Conservation (phyloP, 1,140 invertebrate species). For the Himalopsyche phryganea region DNA sequence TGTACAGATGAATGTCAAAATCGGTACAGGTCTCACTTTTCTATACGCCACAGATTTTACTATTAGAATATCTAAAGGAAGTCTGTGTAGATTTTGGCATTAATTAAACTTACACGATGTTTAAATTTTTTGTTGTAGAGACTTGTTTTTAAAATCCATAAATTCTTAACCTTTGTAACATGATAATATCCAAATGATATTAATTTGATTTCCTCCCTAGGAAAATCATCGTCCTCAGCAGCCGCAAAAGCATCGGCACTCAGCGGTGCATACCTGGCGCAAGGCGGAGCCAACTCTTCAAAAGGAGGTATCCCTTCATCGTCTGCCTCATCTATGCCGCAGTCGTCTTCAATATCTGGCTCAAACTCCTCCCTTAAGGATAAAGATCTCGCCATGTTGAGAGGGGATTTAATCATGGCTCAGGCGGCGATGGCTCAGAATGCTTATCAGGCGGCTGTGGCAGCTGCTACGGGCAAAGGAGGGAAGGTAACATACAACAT, state of each 20-base stretch:
- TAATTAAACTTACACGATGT: no score
- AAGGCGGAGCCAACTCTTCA: conserved; percentile 5
- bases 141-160: no score
- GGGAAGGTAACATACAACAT: conserved; percentile 9
- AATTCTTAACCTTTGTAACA: no score
- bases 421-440: conserved; percentile 46
- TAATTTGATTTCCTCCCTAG: conserved; percentile 35
- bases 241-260: conserved; percentile 30
- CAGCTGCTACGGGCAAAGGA: conserved; percentile 25
- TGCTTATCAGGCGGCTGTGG: conserved; percentile 47
- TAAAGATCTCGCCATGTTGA: conserved; percentile 42
- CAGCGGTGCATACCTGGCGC: conserved; percentile 30
- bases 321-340: conserved; percentile 31
- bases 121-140: no score
- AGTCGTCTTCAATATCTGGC: conserved; percentile 9
- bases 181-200: no score
- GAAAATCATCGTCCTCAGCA: conserved; percentile 38
- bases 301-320: neutral
- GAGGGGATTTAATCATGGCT: conserved; percentile 48
- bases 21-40: no score
- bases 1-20: no score
- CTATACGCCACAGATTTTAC: no score
- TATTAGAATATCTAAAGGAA: no score
- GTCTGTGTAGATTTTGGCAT: no score
- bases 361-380: conserved; percentile 36